A percentile compares a stretch with the other conserved stretches of the same genome.
phyloP scores from a whole-genome alignment of 2,888 invertebrate genomes.

The Lithophane semibrunnea region DNA sequence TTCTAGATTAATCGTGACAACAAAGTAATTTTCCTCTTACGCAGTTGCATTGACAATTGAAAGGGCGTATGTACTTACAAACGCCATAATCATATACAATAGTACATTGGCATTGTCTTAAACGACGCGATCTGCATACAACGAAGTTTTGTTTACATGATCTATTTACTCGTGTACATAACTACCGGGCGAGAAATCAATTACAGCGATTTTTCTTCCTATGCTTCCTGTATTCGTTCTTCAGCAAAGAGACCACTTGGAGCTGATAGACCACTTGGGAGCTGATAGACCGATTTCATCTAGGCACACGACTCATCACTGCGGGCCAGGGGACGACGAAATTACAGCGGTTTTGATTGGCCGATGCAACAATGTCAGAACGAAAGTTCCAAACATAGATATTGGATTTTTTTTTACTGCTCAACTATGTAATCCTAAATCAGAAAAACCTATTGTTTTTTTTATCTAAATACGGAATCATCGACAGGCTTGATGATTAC shows the following conservation, averaged over 20 bases:
- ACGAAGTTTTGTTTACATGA: not conserved
- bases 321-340: too few species aligned
- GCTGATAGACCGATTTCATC: too few species aligned
- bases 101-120: constrained; percentile 32
- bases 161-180: not conserved
- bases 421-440: not conserved
- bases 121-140: not conserved
- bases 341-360: too few species aligned
- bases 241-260: not conserved
- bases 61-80: constrained; percentile 39
- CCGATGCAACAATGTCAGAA: too few species aligned
- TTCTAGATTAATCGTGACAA: constrained; percentile 50
- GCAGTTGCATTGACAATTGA: constrained; percentile 56
- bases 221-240: not conserved
- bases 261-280: too few species aligned
- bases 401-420: not conserved
- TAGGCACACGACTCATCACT: too few species aligned
- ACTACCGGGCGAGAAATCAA: not conserved
- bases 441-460: not conserved
- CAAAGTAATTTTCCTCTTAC: constrained; percentile 62
- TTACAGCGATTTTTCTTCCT: not conserved
- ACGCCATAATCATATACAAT: constrained; percentile 35
- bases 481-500: not conserved
- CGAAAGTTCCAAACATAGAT: too few species aligned
- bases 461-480: not conserved